Evolutionary conservation across 2,888 invertebrate species (phyloP), one percentile per base, ranked within the genome.

Genomic region (Eubasilissa splendida): DNA sequence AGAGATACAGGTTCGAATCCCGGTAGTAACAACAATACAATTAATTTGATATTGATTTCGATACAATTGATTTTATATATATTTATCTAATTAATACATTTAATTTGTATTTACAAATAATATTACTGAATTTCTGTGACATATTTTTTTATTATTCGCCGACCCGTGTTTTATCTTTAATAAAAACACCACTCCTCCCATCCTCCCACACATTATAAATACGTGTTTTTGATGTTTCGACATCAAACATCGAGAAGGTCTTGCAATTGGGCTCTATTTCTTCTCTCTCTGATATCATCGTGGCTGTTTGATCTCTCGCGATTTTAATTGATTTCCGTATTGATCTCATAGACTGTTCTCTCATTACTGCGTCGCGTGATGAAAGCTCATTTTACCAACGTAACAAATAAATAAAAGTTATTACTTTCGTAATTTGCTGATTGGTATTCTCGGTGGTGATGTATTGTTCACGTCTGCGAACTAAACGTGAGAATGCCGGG

Each of bases 271-370:
- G 63, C 8, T 10, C 31, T 12, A 63, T 63, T 42, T 63, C 63
- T 63, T 3, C 33, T 63, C 63, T 63, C 63, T 11, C 22, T 63
- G 22, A 71, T 14, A n/a, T 14, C 33, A 31, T 53, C 54, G 71
- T 65, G 70, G 53, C 54, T 22, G 71, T 74, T 74, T 74, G 74
- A 74, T 59, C 54, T 58, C 58, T 59, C 14, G 58, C 59, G 31
- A 58, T 74, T 74, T 74, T 74, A 74, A 74, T 74, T 74, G 71
- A 71, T 71, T 42, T 71, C 71, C 31, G 50, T 52, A 52, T 54
- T 71, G 71, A 71, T 71, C 14, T 5, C 14, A 70, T 31, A 14
- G 10, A 14, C 53, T 1, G 14, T 71, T 11, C n/a, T 14, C 14
- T 3, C 10, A 22, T 53, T 42, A 22, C 22, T 7, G 53, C 31